A percentile compares a stretch with the other conserved stretches of the same genome.
Evolutionary conservation across 2,888 invertebrate genomes (phyloP).

Genomic region (Pollenia griseotomentosa): DNA sequence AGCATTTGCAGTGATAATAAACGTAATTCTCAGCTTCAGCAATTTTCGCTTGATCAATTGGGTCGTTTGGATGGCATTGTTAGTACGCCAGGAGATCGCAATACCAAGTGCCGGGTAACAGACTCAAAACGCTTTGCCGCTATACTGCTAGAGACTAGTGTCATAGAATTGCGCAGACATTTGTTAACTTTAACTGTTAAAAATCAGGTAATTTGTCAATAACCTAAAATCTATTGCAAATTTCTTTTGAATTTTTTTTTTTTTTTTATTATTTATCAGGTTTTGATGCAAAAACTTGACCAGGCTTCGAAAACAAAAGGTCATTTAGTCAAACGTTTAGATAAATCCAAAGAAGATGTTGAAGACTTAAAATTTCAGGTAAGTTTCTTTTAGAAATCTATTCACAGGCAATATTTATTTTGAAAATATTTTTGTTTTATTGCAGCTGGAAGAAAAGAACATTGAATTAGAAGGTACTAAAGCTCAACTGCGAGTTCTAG

Average conservation of each 20-base stretch:
- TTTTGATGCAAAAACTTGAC: constrained; percentile 89
- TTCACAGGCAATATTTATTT: background rate
- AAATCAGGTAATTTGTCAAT: constrained; percentile 88
- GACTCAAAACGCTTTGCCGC: constrained; percentile 92
- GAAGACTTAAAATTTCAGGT: constrained; percentile 93
- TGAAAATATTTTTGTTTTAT: background rate
- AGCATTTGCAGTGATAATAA: constrained; percentile 81
- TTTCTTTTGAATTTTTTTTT: too few species aligned
- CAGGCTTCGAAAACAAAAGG: constrained; percentile 88
- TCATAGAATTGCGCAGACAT: constrained; percentile 93
- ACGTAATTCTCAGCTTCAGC: constrained; percentile 75
- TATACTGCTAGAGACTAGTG: constrained; percentile 92
- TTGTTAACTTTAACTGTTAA: constrained; percentile 92
- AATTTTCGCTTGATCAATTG: constrained; percentile 80
- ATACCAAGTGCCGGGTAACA: constrained; percentile 87
- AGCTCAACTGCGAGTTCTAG: constrained; percentile 90
- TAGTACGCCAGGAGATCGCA: constrained; percentile 86
- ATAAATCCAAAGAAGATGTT: constrained; percentile 90
- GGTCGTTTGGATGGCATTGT: constrained; percentile 89
- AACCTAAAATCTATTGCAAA: too few species aligned
- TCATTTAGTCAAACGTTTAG: constrained; percentile 88
- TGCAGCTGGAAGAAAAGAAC: constrained; percentile 91
- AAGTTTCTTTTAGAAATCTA: constrained; percentile 33
- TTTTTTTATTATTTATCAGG: constrained; percentile 81
- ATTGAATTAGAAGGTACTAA: constrained; percentile 93